Base-by-base conservation (phyloP, 2,888 invertebrate species). In the Eristalis pertinax region DNA sequence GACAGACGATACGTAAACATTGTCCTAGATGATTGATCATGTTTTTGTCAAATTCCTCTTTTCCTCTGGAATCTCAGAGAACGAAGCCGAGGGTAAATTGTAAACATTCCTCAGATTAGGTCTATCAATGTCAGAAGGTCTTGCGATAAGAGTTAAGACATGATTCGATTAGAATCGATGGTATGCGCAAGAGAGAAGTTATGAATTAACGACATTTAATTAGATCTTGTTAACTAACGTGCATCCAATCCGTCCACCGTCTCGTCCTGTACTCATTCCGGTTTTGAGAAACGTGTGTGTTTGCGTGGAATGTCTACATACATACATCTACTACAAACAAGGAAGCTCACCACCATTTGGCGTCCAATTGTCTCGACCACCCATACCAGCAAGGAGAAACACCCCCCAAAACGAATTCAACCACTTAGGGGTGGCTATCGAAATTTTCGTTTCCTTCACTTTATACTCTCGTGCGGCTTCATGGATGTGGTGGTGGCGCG, bases 341-440 rank as follows among this genome's bases (percentile, higher is more conserved):
- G 50, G 50, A 50, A 50, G 50, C 50, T n/a, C 50, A 50, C 86
- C 78, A 74, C 78, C 78, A 26, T 75, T 83, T 72, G 86, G 86
- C 86, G 86, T 83, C 86, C 86, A 86, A 86, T 86, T 86, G 86
- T 86, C 86, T 86, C 86, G 86, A 83, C 22, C 74, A 83, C 86
- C 43, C 86, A 86, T 75, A 86, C 86, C 75, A 78, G 13, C 62
- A 74, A 41, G n/a, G 10, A 1, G 19, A 22, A 50, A 8, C 72
- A 58, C 50, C 73, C 35, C 62, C 26, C 15, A 26, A 65, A 32
- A 0, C 60, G 60, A 43, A 43, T 24, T 26, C 75, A 62, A 72
- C 81, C 74, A 75, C 77, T 85, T 75, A 67, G 86, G 50, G 83
- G 86, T 86, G 75, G 78, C 68, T 83, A 79, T 86, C 83, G 69